phyloP scores from a whole-genome alignment of 2,113 vertebrate species.

The Pelusios castaneus region DNA sequence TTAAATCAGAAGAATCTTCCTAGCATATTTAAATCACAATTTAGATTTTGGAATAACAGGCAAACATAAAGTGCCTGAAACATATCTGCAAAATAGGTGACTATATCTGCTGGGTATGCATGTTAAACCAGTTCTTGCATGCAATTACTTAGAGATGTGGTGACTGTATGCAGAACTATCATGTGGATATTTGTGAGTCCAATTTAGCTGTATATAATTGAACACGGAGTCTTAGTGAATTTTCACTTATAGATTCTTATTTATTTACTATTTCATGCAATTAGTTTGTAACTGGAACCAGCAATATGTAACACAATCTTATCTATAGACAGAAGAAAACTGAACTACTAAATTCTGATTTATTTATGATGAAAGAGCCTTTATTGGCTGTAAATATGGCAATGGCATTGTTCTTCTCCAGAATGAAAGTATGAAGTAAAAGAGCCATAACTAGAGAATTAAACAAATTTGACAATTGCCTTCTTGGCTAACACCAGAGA shows the following conservation, averaged over 20 bases:
- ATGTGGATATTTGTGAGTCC: not conserved
- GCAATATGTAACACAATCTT: not conserved
- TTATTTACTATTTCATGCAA: not conserved
- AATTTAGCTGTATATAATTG: not conserved
- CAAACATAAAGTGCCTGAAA: not conserved
- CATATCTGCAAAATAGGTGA: not conserved
- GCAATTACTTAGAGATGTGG: accelerated
- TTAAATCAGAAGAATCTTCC: not conserved
- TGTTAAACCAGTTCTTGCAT: not conserved
- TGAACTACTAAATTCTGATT: not conserved
- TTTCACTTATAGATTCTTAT: not conserved
- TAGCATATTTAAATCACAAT: not conserved
- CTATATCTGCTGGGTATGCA: not conserved
- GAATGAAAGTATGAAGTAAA: not conserved
- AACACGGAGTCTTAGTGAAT: not conserved
- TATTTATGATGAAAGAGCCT: not conserved
- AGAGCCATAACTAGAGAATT: too few relatives aligned
- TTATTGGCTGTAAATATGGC: not conserved
- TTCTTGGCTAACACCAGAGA: too few relatives aligned
- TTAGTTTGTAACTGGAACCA: not conserved
- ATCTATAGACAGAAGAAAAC: not conserved
- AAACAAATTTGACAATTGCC: too few relatives aligned
- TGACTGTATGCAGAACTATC: not conserved
- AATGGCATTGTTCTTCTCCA: not conserved
- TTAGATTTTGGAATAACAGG: not conserved